Percentiles rank a stretch among this genome's conserved stretches.
These are phyloP conservation scores for Colletes latitarsis DNA, from an alignment of 1,140 invertebrate genomes.

Conservation along the genomic window DNA sequence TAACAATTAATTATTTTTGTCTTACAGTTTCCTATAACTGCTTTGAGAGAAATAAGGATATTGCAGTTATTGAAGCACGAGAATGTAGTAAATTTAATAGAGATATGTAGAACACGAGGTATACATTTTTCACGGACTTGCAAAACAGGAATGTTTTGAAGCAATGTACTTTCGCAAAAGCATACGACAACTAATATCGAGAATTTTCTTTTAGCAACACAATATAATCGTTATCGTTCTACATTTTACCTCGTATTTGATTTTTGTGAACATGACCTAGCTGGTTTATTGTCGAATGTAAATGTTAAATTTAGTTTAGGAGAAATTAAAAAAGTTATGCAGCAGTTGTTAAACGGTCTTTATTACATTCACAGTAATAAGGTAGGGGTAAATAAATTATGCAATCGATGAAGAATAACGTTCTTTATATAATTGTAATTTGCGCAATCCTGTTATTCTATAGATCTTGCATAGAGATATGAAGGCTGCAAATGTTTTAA, in stretches of 20 bases:
- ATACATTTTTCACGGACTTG: slow-evolving; percentile 47
- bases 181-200: not conserved
- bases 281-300: slow-evolving; percentile 96
- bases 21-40: slow-evolving; percentile 98
- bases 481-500: slow-evolving; percentile 99
- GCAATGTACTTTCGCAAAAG: not conserved
- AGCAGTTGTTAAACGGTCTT: slow-evolving; percentile 97
- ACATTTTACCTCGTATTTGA: slow-evolving; percentile 99
- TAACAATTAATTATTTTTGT: not conserved
- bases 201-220: slow-evolving; percentile 84
- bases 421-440: not conserved
- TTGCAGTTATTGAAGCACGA: slow-evolving; percentile 98
- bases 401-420: not conserved
- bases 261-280: slow-evolving; percentile 99
- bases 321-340: slow-evolving; percentile 99
- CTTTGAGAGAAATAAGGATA: slow-evolving; percentile 97
- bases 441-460: not conserved
- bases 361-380: slow-evolving; percentile 99
- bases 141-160: not conserved
- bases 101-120: slow-evolving; percentile 96
- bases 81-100: slow-evolving; percentile 98
- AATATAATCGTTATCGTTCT: slow-evolving; percentile 93
- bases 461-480: slow-evolving; percentile 96
- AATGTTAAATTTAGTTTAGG: slow-evolving; percentile 98
- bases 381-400: slow-evolving; percentile 76